Percentiles rank a stretch among this genome's conserved stretches.
These are phyloP conservation scores for Parus major DNA, from an alignment of 2,113 vertebrate genomes.

Conservation along the genomic window DNA sequence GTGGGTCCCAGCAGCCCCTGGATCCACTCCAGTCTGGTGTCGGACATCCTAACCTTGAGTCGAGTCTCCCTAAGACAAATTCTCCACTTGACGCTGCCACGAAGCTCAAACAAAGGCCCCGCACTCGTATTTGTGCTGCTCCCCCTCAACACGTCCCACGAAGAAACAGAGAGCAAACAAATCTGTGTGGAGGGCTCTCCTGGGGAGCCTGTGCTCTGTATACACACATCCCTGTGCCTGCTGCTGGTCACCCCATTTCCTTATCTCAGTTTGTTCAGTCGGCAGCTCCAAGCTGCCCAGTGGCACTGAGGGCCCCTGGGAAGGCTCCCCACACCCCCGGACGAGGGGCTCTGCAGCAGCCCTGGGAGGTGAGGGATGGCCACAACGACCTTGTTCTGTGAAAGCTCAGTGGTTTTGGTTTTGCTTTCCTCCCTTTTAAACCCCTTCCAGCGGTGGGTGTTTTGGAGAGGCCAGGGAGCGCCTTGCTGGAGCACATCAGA, in stretches of 20 bases:
- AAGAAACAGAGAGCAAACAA: conserved; percentile 53
- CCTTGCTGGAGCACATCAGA: not conserved
- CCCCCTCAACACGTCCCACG: not conserved
- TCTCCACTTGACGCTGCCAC: not conserved
- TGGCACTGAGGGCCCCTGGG: not conserved
- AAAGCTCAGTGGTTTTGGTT: not conserved
- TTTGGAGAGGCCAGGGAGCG: not conserved
- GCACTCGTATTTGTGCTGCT: conserved; percentile 33
- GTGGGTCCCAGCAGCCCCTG: not conserved
- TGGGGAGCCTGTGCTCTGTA: not conserved
- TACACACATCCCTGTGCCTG: not conserved
- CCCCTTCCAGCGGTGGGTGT: accelerated
- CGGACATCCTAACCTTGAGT: conserved; percentile 26
- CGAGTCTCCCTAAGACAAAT: not conserved
- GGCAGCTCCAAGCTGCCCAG: not conserved
- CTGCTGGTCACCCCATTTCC: conserved; percentile 15
- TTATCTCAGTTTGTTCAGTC: conserved; percentile 71
- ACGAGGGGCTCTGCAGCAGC: not conserved
- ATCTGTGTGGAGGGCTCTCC: not conserved
- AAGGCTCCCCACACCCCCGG: not conserved
- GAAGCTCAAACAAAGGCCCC: conserved; percentile 5
- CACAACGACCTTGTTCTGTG: not conserved
- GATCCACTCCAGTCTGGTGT: not conserved
- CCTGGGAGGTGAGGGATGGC: not conserved
- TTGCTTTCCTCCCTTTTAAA: not conserved